phyloP scores from a whole-genome alignment of 2,797 vertebrate genomes.

The Notolabrus celidotus region DNA sequence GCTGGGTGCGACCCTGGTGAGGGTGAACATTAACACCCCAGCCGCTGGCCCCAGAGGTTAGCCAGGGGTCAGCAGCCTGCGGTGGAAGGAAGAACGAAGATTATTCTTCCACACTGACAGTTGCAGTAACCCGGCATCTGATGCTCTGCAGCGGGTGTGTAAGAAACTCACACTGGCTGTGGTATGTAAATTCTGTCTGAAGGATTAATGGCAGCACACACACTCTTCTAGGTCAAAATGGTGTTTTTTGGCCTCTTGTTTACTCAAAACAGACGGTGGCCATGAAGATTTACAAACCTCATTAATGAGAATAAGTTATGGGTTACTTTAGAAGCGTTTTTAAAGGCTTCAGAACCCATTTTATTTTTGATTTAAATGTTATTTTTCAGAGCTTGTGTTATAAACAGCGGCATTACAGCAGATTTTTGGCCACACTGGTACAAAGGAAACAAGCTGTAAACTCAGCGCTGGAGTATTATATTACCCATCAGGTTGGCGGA shows the following conservation, averaged over 20 bases:
- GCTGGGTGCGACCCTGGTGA: slow-evolving; percentile 70
- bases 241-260: slow-evolving; percentile 26
- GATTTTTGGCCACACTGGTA: not conserved
- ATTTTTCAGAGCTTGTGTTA: not conserved
- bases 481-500: not conserved
- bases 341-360: not conserved
- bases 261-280: not conserved
- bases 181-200: slow-evolving; percentile 42
- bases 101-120: slow-evolving; percentile 65
- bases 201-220: slow-evolving; percentile 26
- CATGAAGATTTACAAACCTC: slow-evolving; percentile 12
- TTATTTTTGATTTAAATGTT: not conserved
- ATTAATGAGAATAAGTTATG: not conserved
- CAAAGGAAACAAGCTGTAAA: not conserved
- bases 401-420: not conserved
- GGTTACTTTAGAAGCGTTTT: not conserved
- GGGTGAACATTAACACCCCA: slow-evolving; percentile 83
- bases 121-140: slow-evolving; percentile 39
- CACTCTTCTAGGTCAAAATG: slow-evolving; percentile 20
- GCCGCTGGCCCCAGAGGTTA: slow-evolving; percentile 68
- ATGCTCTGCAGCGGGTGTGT: slow-evolving; percentile 11
- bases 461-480: not conserved
- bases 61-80: slow-evolving; percentile 71
- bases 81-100: slow-evolving; percentile 58
- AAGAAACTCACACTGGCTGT: slow-evolving; percentile 24